Conservation (phyloP, 2,113 vertebrate species). For the Trematomus loennbergii region DNA sequence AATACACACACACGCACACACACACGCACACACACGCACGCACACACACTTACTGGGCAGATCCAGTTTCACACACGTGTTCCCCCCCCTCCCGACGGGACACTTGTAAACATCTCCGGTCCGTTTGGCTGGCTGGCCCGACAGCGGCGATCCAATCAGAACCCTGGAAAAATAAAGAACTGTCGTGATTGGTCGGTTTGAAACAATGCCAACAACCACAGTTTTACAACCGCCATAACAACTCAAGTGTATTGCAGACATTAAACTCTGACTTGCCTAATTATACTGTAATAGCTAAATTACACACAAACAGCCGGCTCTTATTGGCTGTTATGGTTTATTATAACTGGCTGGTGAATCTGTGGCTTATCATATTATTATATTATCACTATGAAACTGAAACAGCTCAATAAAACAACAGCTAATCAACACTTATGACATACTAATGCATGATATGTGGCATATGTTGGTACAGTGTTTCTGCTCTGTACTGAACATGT, state of each 20-base stretch:
- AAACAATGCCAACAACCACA: constrained; percentile 36
- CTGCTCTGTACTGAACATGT: background rate
- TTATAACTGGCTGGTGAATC: constrained; percentile 24
- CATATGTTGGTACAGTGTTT: constrained; percentile 13
- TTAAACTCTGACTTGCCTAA: constrained; percentile 20
- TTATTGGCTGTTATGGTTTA: constrained; percentile 21
- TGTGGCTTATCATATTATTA: constrained; percentile 9
- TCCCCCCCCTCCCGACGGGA: constrained; percentile 82
- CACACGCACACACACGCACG: background rate
- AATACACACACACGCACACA: constrained; percentile 1
- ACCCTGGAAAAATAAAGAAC: constrained; percentile 85
- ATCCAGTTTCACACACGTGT: constrained; percentile 89
- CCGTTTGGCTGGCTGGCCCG: constrained; percentile 90
- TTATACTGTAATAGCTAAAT: constrained; percentile 35
- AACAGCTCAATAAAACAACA: background rate
- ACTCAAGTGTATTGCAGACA: constrained; percentile 18
- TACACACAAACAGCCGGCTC: constrained; percentile 29
- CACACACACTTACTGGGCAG: constrained; percentile 87
- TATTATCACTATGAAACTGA: background rate
- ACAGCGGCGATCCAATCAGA: constrained; percentile 94
- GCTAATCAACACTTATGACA: constrained; percentile 13
- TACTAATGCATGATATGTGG: constrained; percentile 8
- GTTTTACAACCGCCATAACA: background rate
- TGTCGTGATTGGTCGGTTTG: constrained; percentile 14
- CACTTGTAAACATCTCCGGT: constrained; percentile 98